Conservation (phyloP, 2,797 vertebrate genomes). For the Amblyraja radiata region DNA sequence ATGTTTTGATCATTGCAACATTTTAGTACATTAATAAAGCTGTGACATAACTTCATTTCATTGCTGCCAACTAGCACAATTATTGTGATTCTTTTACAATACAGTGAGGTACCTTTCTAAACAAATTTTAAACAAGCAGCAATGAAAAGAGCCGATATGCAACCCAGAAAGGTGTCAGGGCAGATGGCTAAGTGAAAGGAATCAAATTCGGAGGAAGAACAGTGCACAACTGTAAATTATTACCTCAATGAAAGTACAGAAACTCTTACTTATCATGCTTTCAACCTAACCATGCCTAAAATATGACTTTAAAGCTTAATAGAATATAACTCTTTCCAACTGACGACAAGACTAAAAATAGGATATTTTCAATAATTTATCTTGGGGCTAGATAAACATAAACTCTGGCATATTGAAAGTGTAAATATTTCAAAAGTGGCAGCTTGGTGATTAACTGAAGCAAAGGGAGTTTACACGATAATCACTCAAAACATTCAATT, state of each 20-base stretch:
- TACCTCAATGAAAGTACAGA: not conserved
- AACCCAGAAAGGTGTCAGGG: not conserved
- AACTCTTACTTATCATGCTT: not conserved
- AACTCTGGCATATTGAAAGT: not conserved
- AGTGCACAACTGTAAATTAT: not conserved
- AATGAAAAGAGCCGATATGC: not conserved
- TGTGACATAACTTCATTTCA: not conserved
- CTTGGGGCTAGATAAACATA: not conserved
- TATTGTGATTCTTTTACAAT: not conserved
- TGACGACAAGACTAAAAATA: not conserved
- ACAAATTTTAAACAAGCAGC: not conserved
- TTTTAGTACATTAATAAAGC: not conserved
- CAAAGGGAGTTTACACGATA: not conserved
- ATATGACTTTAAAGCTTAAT: not conserved
- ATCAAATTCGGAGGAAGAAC: not conserved
- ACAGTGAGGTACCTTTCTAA: not conserved
- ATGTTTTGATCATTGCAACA: not conserved
- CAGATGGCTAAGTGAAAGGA: not conserved
- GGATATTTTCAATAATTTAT: not conserved
- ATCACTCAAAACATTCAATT: not conserved
- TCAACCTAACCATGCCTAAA: not conserved
- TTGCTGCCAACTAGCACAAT: not conserved
- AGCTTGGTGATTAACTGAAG: not conserved
- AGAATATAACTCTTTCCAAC: not conserved
- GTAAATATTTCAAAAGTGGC: not conserved